Base-by-base conservation (phyloP, 2,797 vertebrate species). In the Sitta carolinensis region DNA sequence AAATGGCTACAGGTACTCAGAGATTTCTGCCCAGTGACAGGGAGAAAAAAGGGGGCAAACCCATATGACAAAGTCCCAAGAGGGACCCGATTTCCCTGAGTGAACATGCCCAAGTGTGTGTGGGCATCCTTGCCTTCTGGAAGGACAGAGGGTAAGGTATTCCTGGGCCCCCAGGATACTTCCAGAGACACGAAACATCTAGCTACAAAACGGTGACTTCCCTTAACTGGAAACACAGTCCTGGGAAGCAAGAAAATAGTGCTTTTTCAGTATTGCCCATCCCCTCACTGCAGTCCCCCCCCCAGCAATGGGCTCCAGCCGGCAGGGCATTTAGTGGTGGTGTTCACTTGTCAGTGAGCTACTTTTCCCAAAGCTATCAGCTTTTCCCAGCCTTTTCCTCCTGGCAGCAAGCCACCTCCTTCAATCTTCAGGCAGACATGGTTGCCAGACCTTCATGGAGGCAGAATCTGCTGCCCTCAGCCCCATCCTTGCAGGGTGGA, bases 301-400 rank as follows among this genome's bases (percentile, higher is more conserved):
- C 11, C 7, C 0, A 0, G 22, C 25, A 55, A 29, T 4, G 26
- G 42, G 26, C 29, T 61, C 58, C 62, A 81, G 48, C 43, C 72
- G 50, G 13, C 14, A 22, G 48, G 22, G 9, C 34, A 32, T 70
- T 89, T 13, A 63, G 30, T 32, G 13, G 1, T 75, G 70, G 4
- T 34, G 42, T 84, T 64, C 59, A n/a, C 14, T 21, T 2, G 2
- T n/a, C 21, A 76, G 13, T 17, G 40, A 69, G 16, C 20, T 52
- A 7, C 57, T 70, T 38, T 7, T 27, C 22, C 40, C 51, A 54
- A 9, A 87, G n/a, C 2, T n/a, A 66, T 29, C 59, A 36, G 15
- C 51, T 43, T 79, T 88, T 55, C 16, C 34, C 54, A 75, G 13
- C 16, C 50, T 51, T 79, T 61, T 84, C 17, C 12, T 69, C n/a